Evolutionary conservation across 2,888 invertebrate genomes (phyloP).

Genomic region (Drosophila cracens): DNA sequence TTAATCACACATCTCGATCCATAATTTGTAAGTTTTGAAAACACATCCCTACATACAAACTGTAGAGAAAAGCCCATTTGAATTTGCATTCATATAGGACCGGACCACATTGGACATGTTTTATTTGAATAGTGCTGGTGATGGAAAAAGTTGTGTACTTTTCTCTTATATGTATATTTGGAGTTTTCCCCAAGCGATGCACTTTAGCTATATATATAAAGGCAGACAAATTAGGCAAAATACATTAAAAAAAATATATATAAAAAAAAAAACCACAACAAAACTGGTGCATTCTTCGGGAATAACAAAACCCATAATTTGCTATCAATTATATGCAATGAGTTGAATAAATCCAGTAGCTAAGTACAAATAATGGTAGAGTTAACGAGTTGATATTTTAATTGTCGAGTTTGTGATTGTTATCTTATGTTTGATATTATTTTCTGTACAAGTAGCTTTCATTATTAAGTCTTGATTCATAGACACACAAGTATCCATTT

Average conservation of each 20-base stretch:
- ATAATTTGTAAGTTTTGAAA: background rate
- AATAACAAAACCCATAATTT: constrained; percentile 25
- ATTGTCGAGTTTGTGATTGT: constrained; percentile 41
- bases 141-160: constrained; percentile 35
- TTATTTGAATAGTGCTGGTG: constrained; percentile 1
- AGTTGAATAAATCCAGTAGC: constrained; percentile 38
- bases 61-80: background rate
- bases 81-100: background rate
- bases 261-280: background rate
- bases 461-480: constrained; percentile 18
- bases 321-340: constrained; percentile 23
- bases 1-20: background rate
- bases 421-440: constrained; percentile 34
- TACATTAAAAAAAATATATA: background rate
- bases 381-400: constrained; percentile 39
- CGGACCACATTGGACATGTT: background rate
- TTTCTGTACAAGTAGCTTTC: constrained; percentile 43
- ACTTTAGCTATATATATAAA: constrained; percentile 14
- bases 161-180: constrained; percentile 14
- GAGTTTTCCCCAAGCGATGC: constrained; percentile 36
- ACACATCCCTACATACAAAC: background rate
- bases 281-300: constrained; percentile 35
- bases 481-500: constrained; percentile 21
- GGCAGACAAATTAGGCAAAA: constrained; percentile 21
- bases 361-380: constrained; percentile 38